Evolutionary conservation across 2,797 vertebrate genomes (phyloP), one percentile per base, ranked within the genome.

Genomic region (Peromyscus attwateri): DNA sequence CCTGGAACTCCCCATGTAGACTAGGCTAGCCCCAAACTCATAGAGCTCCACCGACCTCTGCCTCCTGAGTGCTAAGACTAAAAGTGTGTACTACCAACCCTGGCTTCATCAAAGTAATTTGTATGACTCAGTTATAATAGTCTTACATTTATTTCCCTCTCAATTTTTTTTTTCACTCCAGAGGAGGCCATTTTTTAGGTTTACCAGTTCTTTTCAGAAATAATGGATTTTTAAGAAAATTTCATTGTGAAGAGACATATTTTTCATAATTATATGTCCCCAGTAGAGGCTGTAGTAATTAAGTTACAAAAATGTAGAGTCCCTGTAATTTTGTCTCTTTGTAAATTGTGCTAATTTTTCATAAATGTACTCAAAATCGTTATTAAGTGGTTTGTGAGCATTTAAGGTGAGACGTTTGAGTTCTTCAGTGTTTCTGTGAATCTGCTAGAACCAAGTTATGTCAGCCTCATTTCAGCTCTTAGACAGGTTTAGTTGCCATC

Each of bases 301-400:
- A 64, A 62, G 37, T 83, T 79, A 77, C 73, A 76, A 92, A 75
- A 77, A 11, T 92, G 12, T 93, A 27, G 16, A 62, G 11, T 92
- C 55, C 12, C 17, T 23, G 64, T 93, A 92, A 88, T 89, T 92
- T 95, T 19, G 27, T 80, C 19, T 92, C 46, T 52, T 40, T 89
- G 49, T 80, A 94, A 77, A 90, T 96, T 96, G 68, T 95, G 62
- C 43, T 85, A 64, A 77, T 95, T 95, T 94, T 52, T 96, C 73
- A n/a, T 92, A 43, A 90, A 80, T 89, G 60, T 89, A 77, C 27
- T 64, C 90, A 77, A 88, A 93, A 94, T 80, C 90, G 85, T 89
- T 95, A 91, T 52, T 70, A 81, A 92, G 79, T 95, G 68, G 46
- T 81, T 89, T 96, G 21, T 87, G 27, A 91, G 43, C 16, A 77